Evolutionary conservation across 2,888 invertebrate species (phyloP), one percentile per base, ranked within the genome.

Genomic region (Eupithecia subfuscata): DNA sequence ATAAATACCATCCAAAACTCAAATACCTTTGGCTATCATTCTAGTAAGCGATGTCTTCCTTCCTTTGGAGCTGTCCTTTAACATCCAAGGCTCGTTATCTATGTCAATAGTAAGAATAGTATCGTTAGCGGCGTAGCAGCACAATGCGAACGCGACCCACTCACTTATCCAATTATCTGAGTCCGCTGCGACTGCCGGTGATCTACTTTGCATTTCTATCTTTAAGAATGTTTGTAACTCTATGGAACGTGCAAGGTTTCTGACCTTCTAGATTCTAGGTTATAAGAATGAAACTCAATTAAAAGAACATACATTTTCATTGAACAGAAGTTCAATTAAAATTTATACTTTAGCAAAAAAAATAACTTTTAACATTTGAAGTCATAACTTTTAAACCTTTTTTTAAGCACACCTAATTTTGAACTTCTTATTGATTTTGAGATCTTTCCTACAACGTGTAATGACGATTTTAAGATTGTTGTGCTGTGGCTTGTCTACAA

Each of bases 161-260:
- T 22, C 76, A 79, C 79, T 81, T 79, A 81, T 81, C 79, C 81
- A 79, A 81, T 81, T 81, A 81, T 45, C 71, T 70, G 70, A 69
- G 76, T 77, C 78, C 71, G 78, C 70, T 63, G 77, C 76, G 72
- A 75, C 68, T 40, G 40, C 74, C 64, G 18, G 74, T 73, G 76
- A 73, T 76, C 76, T 69, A 74, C 78, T 79, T 79, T 74, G 74
- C 76, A 76, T 76, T 74, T 71, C 75, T 73, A 79, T 71, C 70
- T 73, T 56, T 68, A 68, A 74, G 70, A 60, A 71, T 52, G 22
- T 43, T 8, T 60, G 60, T 60, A 60, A 25, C 60, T 60, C 60
- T 60, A 60, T 60, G 25, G 60, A 60, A 60, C 14, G 8, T 25
- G 60, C 25, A 60, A 60, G 25, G 60, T 60, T 25, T 25, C 25